phyloP scores from a whole-genome alignment of 1,140 invertebrate genomes.

The Hycleus cichorii region DNA sequence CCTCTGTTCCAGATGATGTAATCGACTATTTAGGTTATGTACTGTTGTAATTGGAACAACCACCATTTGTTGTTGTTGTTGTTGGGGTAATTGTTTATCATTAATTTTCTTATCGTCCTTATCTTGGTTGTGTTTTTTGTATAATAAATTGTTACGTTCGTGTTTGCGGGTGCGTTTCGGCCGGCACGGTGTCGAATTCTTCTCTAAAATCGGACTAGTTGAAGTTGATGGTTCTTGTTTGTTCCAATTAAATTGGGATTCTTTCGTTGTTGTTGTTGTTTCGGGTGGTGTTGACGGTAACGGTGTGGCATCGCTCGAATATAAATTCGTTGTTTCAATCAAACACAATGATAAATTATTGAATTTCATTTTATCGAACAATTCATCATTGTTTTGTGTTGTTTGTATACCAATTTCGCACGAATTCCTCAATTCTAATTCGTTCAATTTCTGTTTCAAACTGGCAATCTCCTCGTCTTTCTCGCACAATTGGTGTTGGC shows the following conservation, averaged over 20 bases:
- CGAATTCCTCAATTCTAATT: conserved; percentile 20
- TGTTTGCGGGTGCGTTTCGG: conserved; percentile 36
- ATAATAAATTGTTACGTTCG: conserved; percentile 27
- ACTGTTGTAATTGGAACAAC: conserved; percentile 36
- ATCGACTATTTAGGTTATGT: conserved; percentile 43
- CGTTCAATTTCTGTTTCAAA: conserved; percentile 46
- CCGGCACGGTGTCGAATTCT: conserved; percentile 30
- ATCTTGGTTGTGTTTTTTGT: conserved; percentile 22
- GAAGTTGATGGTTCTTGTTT: conserved; percentile 15
- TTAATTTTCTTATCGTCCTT: not conserved
- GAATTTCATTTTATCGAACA: conserved; percentile 22
- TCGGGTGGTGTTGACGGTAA: conserved; percentile 5
- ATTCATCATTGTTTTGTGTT: not conserved
- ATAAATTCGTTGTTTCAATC: conserved; percentile 23
- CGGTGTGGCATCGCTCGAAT: conserved; percentile 21
- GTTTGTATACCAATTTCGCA: conserved; percentile 24
- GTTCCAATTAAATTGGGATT: not conserved
- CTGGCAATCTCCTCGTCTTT: conserved; percentile 50
- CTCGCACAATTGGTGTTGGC: conserved; percentile 41
- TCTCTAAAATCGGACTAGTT: conserved; percentile 22
- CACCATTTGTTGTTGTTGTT: conserved; percentile 20
- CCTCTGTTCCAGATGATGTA: conserved; percentile 50
- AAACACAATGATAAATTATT: conserved; percentile 18
- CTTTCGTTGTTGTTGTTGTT: not conserved
- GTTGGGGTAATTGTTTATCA: not conserved